Evolutionary conservation across 1,140 invertebrate species (phyloP), one percentile per base, ranked within the genome.

Genomic region (Bombus consobrinus): DNA sequence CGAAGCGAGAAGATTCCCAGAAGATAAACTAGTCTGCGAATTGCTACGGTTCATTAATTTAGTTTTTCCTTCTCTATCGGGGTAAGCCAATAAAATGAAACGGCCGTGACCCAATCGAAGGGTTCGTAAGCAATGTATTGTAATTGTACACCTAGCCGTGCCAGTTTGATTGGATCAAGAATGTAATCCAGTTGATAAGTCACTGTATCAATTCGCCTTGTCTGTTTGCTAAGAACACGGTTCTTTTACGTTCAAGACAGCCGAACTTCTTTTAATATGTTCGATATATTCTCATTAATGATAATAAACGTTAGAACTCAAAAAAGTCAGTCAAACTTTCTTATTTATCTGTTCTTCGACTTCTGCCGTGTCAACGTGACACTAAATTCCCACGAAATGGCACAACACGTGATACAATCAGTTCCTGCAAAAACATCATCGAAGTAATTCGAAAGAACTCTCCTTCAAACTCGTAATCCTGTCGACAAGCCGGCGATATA

Each of bases 101-200:
- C 41, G 62, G 18, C n/a, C 5, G 53, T 41, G 62, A 74, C 32
- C 69, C 71, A 74, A 64, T 62, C 25, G 39, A 37, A 47, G 66
- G 34, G n/a, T 34, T 13, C 28, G 69, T 28, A 43, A 34, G 8
- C n/a, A 9, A 32, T 15, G 39, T 74, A 74, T 64, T 34, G 80
- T 74, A 41, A 82, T 82, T 47, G 69, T 59, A 74, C 37, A 43
- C 37, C 80, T 28, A 25, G 28, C 32, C 28, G 37, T 32, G 39
- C 10, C 10, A 10, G 22, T 74, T 82, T 59, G 71, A 82, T 82
- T 82, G 71, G 80, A 82, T 74, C 80, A 64, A n/a, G 39, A 74
- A 82, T 12, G 25, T 82, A 64, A 82, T 82, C 69, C 39, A n/a
- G 10, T 32, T 10, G 71, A 37, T 43, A 59, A 74, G 57, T 57